Evolutionary conservation across 2,113 vertebrate genomes (phyloP).

Genomic region (Gnathonemus echidnorhynchus): DNA sequence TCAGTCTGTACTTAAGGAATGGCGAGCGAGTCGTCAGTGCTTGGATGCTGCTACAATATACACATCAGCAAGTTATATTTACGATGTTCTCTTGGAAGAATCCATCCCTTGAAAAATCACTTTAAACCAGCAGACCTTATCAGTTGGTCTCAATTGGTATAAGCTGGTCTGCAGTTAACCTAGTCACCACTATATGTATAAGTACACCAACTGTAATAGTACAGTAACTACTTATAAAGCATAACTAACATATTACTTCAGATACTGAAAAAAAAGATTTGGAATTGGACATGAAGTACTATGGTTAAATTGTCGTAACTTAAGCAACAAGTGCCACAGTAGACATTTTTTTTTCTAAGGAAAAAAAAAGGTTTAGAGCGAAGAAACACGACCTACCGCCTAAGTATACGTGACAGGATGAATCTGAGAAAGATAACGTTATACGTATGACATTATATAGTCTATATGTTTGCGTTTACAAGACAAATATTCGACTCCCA

Average conservation of each 20-base stretch:
- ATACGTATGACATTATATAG: neutral
- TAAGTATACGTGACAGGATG: neutral
- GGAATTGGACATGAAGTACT: neutral
- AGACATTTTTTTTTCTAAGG: neutral
- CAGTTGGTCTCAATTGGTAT: slow-evolving; percentile 2
- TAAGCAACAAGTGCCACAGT: neutral
- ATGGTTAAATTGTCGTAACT: neutral
- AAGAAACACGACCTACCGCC: neutral
- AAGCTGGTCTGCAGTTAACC: neutral
- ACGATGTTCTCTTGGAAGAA: neutral
- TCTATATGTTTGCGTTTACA: neutral
- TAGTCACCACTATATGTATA: neutral
- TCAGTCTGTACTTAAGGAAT: slow-evolving; percentile 60
- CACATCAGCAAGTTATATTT: neutral
- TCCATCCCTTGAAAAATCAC: neutral
- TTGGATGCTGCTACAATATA: neutral
- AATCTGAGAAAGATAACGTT: neutral
- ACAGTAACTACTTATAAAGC: neutral
- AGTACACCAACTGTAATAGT: neutral
- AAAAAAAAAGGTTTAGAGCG: neutral
- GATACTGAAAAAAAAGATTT: neutral
- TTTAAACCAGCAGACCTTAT: neutral
- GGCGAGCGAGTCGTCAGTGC: neutral
- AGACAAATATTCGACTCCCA: neutral
- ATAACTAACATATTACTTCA: neutral